Evolutionary conservation across 2,888 invertebrate genomes (phyloP), one percentile per base, ranked within the genome.

Genomic region (Eristalis arbustorum): DNA sequence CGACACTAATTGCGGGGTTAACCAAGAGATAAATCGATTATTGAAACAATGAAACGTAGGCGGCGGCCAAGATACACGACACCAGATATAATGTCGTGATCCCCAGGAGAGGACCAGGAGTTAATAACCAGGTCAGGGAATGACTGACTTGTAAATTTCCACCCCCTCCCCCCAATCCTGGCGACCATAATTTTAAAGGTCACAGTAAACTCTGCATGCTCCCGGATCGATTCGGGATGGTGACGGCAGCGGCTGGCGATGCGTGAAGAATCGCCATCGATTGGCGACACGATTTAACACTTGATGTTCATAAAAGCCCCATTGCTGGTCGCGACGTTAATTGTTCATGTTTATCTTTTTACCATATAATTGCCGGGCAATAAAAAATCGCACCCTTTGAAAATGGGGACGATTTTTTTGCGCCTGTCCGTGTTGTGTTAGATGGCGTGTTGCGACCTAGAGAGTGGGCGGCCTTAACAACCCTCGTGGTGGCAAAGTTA

Each of bases 241-340:
- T 11, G 5, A 14, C 10, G 14, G 14, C 6, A 10, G 3, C 6
- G 31, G 3, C 14, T 40, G 40, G 4, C 40, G 42, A 42, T 42
- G 42, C 42, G 42, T 42, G 42, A 42, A 42, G 59, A 8, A 34
- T 25, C 25, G 25, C 57, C 57, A 61, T 40, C 23, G 57, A 63
- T 78, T 83, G 42, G 49, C 18, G 49, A 78, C 83, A 79, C 79
- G 74, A 80, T 61, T 84, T 79, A 72, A 64, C 83, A 79, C 79
- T 79, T 62, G 73, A 79, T 79, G 73, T 79, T 57, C 73, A 62
- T 84, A 64, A 49, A 49, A 77, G 42, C 42, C 67, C 61, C 63
- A 59, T 37, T 37, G 37, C 37, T 37, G 37, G 37, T 28, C 13
- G 1, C 13, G 23, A 75, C 63, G 75, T 63, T 72, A 75, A 80